These are phyloP conservation scores for Trematocara macrostoma DNA, from an alignment of 2,113 vertebrate genomes.

Conservation along the genomic window DNA sequence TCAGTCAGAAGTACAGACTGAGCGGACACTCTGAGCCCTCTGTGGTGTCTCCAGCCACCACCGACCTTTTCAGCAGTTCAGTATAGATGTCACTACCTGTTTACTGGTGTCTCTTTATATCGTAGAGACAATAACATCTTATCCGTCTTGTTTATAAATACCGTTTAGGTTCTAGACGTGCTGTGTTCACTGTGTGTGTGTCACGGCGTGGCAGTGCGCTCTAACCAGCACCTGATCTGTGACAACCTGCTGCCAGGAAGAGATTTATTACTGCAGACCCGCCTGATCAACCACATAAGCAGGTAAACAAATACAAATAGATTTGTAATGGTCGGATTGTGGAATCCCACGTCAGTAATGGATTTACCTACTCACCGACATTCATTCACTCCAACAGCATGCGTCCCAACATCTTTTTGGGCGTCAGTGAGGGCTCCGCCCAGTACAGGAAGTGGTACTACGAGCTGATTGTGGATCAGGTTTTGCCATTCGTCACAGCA, in stretches of 20 bases:
- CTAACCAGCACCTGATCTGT: constrained; percentile 95
- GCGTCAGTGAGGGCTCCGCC: constrained; percentile 90
- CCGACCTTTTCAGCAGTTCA: not conserved
- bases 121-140: not conserved
- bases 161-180: constrained; percentile 87
- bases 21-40: not conserved
- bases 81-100: not conserved
- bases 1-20: not conserved
- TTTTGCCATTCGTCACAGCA: constrained; percentile 84
- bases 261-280: constrained; percentile 89
- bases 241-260: constrained; percentile 93
- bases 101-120: not conserved
- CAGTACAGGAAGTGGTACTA: constrained; percentile 98
- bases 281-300: constrained; percentile 91
- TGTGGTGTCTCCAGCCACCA: not conserved
- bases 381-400: constrained; percentile 72
- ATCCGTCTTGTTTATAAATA: not conserved
- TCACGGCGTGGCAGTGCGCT: constrained; percentile 91
- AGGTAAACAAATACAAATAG: constrained; percentile 70
- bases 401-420: constrained; percentile 92
- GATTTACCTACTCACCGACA: not conserved
- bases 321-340: not conserved
- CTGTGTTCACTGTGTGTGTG: constrained; percentile 94
- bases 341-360: rapidly evolving
- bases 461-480: constrained; percentile 90